A percentile compares a stretch with the other conserved stretches of the same genome.
phyloP scores from a whole-genome alignment of 2,888 invertebrate species.

The Aphodius sticticus region DNA sequence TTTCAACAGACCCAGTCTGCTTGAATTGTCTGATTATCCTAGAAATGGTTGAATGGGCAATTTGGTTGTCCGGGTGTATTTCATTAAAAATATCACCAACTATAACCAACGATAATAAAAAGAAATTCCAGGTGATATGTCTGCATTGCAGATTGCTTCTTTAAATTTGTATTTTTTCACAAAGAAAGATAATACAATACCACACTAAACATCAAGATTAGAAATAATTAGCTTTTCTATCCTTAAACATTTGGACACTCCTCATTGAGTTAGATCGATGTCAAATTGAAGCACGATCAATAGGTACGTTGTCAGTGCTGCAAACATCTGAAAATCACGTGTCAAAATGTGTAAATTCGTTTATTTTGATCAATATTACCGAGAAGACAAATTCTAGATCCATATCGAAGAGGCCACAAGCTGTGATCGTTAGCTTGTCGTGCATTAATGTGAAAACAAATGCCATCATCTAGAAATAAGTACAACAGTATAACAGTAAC shows the following conservation, averaged over 20 bases:
- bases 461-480: conserved; percentile 29
- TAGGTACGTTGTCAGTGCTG: conserved; percentile 45
- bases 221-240: no score
- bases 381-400: conserved; percentile 47
- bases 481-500: not conserved
- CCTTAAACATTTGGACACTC: no score
- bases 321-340: conserved; percentile 42
- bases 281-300: conserved; percentile 48
- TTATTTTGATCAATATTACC: conserved; percentile 36
- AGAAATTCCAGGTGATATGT: no score
- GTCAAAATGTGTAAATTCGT: not conserved
- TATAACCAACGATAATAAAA: no score
- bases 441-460: conserved; percentile 42
- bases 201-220: no score
- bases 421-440: conserved; percentile 45
- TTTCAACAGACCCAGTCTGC: no score
- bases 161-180: no score
- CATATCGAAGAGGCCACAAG: conserved; percentile 45
- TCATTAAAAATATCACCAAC: no score
- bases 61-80: no score
- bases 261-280: conserved; percentile 15
- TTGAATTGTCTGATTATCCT: no score
- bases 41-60: no score
- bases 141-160: not conserved
- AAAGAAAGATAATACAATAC: no score